Conservation (phyloP, 2,888 invertebrate species). For the Polymixis flavicincta region DNA sequence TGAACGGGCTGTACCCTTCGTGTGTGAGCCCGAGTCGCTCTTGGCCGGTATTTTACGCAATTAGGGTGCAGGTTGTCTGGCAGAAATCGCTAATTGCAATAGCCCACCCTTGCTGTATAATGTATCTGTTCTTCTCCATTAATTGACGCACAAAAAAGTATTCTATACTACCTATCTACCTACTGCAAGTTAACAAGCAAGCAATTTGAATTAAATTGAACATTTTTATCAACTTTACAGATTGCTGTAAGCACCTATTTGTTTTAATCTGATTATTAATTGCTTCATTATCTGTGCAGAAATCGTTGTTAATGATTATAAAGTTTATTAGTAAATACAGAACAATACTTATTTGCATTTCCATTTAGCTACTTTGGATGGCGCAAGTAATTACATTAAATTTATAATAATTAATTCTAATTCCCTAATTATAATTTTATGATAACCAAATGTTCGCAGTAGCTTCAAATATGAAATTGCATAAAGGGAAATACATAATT, state of each 20-base stretch:
- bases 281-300: slow-evolving; percentile 8
- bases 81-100: neutral
- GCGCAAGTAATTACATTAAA: neutral
- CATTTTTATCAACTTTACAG: slow-evolving; percentile 17
- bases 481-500: neutral
- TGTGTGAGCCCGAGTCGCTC: no score
- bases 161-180: neutral
- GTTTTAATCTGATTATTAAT: slow-evolving; percentile 31
- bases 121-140: neutral
- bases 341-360: neutral
- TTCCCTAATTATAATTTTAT: neutral
- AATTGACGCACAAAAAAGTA: neutral
- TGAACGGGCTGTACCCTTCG: no score
- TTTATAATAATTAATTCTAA: neutral
- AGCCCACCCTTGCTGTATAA: neutral
- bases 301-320: slow-evolving; percentile 14
- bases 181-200: slow-evolving; percentile 1
- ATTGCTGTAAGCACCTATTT: slow-evolving; percentile 12
- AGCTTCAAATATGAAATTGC: neutral
- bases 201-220: neutral
- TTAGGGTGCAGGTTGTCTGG: neutral
- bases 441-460: slow-evolving; percentile 1
- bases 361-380: neutral
- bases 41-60: no score
- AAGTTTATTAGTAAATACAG: neutral